These are phyloP conservation scores for Castor canadensis DNA, from an alignment of 2,113 vertebrate species.

Conservation along the genomic window DNA sequence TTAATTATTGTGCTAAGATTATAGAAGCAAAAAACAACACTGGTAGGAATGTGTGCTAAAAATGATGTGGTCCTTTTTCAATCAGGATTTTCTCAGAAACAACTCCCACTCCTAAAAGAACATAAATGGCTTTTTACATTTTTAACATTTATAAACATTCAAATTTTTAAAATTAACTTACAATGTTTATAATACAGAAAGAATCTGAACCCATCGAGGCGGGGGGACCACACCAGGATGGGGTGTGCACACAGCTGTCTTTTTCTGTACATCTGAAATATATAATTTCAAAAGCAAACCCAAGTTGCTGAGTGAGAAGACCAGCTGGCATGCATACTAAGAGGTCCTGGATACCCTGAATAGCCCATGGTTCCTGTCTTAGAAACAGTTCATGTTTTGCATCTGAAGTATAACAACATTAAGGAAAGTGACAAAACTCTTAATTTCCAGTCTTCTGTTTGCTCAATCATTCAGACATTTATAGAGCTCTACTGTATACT, in stretches of 20 bases:
- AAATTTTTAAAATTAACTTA: neutral
- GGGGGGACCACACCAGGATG: too few species aligned
- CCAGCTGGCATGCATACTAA: neutral
- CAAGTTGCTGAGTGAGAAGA: neutral
- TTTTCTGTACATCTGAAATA: neutral
- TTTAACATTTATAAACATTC: neutral
- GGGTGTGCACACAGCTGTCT: neutral
- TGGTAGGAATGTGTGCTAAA: neutral
- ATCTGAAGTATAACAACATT: neutral
- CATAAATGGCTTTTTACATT: neutral
- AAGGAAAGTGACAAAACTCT: neutral
- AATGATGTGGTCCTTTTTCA: neutral
- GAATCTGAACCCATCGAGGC: conserved; percentile 23
- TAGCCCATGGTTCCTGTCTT: neutral
- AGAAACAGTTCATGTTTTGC: neutral
- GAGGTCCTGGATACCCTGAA: neutral
- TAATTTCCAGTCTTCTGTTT: neutral
- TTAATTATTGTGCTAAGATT: neutral
- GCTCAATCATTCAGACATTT: neutral
- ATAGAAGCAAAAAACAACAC: neutral
- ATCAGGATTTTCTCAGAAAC: neutral
- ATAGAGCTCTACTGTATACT: neutral
- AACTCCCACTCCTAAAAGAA: neutral
- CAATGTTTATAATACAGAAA: neutral
- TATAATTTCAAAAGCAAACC: neutral